Evolutionary conservation across 2,888 invertebrate species (phyloP), one percentile per base, ranked within the genome.

Genomic region (Dicyrtoma fusca): DNA sequence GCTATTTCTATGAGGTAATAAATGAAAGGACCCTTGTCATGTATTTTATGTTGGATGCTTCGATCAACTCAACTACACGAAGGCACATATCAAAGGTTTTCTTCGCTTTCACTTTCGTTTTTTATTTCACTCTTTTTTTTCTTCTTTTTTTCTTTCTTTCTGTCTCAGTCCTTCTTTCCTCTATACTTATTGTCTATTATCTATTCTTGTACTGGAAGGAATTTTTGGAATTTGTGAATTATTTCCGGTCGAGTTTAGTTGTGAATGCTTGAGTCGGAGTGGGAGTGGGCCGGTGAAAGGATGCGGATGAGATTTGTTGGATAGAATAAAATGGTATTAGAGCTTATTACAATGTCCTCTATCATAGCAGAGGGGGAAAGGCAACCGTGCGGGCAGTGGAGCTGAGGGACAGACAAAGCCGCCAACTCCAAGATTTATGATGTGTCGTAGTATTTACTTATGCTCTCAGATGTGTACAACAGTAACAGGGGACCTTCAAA

Each of bases 361-460:
- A 42, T 42, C 34, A 44, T 62, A 45, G 62, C 42, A 45, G 19
- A 5, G 13, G 42, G 45, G 34, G 10, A 17, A 26, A 6, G 42
- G 62, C 14, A 4, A 55, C 4, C 19, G 21, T n/a, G n/a, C n/a
- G n/a, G n/a, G n/a, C n/a, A n/a, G n/a, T n/a, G n/a, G n/a, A n/a
- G n/a, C n/a, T n/a, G 13, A 21, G 55, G 17, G 21, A 55, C 55
- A 17, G 21, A 21, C 55, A 64, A 45, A 42, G 64, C 64, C 49
- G 25, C 49, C 64, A 64, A 21, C 45, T 1, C 19, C 13, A 64
- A 45, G 64, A 64, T 64, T 64, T 64, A 64, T 64, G 42, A 64
- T 64, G 64, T 64, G 64, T 64, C 64, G 49, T 64, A 42, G 49
- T 49, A 64, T 64, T 64, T 64, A 64, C 49, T 64, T 64, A 64